Base-by-base conservation (phyloP, 2,113 vertebrate species). In the Vidua macroura region DNA sequence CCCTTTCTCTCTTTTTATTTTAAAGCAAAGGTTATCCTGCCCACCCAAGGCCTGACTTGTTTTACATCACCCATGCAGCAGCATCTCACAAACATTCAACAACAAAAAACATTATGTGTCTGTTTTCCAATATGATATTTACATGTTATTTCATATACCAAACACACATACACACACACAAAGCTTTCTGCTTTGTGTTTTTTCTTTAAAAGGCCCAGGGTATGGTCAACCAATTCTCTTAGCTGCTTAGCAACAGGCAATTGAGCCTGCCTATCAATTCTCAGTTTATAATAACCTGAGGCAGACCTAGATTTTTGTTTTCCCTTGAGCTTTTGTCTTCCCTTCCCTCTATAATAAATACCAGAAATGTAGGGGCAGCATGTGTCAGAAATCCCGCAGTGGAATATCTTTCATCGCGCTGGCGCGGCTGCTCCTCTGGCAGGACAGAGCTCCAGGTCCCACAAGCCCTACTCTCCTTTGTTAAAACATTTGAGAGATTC, bases 181-280 rank as follows among this genome's bases (percentile, higher is more conserved):
- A 3, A 91, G 74, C 73, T 77, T 92, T 83, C 63, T 64, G 49
- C 53, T 41, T 84, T 30, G 15, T 59, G 23, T 48, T 52, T 77
- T 80, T 89, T 58, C 49, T 86, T 67, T 35, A 7, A 48, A 96
- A 93, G 81, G 77, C 82, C 66, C 35, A 77, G 75, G 68, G 46
- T 79, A 86, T 90, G 94, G 89, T 83, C 96, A 96, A 87, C 77
- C 63, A 87, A 90, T 92, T 96, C 89, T 87, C 46, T 73, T 78
- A 84, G 96, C 96, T 97, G 96, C 96, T 95, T 97, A 96, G 95
- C 93, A 97, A 97, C 95, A 96, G 95, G 94, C 94, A 94, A 94
- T 85, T 93, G 92, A 93, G 89, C 84, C 90, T 93, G 94, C 86
- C 95, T 95, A 92, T 96, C 97, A 93, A 94, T 96, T 95, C 93